Conservation (phyloP, 2,888 invertebrate species). For the Sinopyrophorus schimmeli region DNA sequence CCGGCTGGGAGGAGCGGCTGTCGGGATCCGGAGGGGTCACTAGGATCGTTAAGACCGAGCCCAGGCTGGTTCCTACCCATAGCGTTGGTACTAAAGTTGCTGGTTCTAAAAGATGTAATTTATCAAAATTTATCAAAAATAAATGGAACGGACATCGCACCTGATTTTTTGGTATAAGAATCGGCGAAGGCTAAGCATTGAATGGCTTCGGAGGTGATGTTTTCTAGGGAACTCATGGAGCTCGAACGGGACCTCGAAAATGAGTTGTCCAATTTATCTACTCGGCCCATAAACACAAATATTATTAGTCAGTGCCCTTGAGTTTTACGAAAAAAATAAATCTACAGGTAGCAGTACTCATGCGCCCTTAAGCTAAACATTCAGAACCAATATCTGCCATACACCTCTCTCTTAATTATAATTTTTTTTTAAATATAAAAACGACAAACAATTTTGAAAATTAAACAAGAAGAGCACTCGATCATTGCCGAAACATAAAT, state of each 20-base stretch:
- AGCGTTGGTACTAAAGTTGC: constrained; percentile 83
- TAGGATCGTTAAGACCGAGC: constrained; percentile 92
- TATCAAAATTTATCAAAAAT: constrained; percentile 1
- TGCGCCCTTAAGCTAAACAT: constrained; percentile 43
- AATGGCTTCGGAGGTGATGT: constrained; percentile 93
- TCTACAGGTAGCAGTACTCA: constrained; percentile 41
- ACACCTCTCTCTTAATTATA: constrained; percentile 9
- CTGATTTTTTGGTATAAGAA: constrained; percentile 91
- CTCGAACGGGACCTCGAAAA: constrained; percentile 96
- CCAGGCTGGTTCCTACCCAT: constrained; percentile 97
- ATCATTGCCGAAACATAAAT: no score
- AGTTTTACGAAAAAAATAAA: constrained; percentile 10
- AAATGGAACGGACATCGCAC: constrained; percentile 56
- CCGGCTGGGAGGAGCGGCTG: constrained; percentile 80
- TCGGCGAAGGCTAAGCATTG: constrained; percentile 96
- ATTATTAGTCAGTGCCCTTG: constrained; percentile 41
- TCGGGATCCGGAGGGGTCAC: constrained; percentile 82
- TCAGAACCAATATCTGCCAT: constrained; percentile 20
- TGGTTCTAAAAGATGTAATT: constrained; percentile 66
- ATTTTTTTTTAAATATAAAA: no score
- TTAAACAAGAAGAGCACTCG: no score
- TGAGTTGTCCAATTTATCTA: constrained; percentile 96
- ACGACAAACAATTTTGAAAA: no score
- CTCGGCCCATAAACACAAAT: constrained; percentile 66
- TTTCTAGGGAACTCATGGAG: constrained; percentile 97